Percentiles rank a stretch among this genome's conserved stretches.
Conservation (phyloP, 2,113 vertebrate species). For the Amia ocellicauda region DNA sequence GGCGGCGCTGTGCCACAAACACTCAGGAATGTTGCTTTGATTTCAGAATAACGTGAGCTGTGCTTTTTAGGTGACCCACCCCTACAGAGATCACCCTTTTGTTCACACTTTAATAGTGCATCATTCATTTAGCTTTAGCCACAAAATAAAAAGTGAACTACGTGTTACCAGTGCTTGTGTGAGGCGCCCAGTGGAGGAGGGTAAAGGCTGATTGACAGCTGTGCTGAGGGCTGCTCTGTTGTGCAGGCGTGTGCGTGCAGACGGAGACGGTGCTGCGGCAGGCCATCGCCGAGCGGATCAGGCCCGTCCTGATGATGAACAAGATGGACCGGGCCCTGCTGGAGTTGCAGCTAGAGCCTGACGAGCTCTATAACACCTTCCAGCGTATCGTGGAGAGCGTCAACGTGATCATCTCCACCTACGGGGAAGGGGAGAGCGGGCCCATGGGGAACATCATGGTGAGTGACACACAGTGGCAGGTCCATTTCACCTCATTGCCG, state of each 20-base stretch:
- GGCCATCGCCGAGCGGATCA: constrained; percentile 39
- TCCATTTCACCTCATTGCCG: neutral
- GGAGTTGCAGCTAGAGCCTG: constrained; percentile 44
- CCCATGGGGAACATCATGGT: constrained; percentile 43
- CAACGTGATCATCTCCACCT: constrained; percentile 39
- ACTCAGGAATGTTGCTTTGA: neutral
- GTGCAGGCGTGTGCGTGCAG: constrained; percentile 37
- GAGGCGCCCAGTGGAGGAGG: neutral
- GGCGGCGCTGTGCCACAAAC: constrained; percentile 12
- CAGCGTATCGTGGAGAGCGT: constrained; percentile 41
- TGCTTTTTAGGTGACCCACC: too few relatives aligned
- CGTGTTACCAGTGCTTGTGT: fast-evolving
- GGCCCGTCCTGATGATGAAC: constrained; percentile 43
- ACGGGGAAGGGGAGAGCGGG: constrained; percentile 42
- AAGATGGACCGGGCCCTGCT: constrained; percentile 46
- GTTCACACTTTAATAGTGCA: neutral
- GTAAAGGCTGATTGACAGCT: neutral
- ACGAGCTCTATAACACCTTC: constrained; percentile 45
- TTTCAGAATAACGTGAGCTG: too few relatives aligned
- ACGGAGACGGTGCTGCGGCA: constrained; percentile 40
- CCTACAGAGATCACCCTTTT: neutral
- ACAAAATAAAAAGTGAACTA: neutral
- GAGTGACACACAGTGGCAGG: constrained; percentile 12
- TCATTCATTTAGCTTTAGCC: neutral
- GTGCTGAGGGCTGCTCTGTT: neutral